These are phyloP conservation scores for Cercocebus atys DNA, from an alignment of 2,113 vertebrate species.

Conservation along the genomic window DNA sequence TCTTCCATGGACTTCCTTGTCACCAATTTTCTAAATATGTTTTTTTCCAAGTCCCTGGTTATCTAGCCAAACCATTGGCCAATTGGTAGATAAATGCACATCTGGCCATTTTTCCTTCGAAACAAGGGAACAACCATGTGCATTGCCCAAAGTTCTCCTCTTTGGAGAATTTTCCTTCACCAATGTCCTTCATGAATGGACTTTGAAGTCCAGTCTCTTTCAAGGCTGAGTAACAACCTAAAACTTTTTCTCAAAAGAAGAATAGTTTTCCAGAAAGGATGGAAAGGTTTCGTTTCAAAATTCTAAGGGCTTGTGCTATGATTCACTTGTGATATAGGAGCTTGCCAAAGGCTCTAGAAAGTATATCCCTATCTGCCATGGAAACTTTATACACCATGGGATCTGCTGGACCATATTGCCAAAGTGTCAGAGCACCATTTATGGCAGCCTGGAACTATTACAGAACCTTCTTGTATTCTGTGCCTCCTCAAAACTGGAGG, in stretches of 20 bases:
- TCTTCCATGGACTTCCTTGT: not conserved
- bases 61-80: not conserved
- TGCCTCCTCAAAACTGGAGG: not conserved
- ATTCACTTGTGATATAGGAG: not conserved
- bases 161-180: not conserved
- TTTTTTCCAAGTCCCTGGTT: not conserved
- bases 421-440: not conserved
- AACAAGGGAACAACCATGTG: not conserved
- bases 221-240: not conserved
- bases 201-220: not conserved
- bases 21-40: not conserved
- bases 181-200: not conserved
- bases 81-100: not conserved
- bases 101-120: not conserved
- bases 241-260: not conserved
- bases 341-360: not conserved
- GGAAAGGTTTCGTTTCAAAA: not conserved
- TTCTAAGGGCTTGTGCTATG: not conserved
- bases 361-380: not conserved
- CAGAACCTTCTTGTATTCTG: not conserved
- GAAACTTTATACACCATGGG: not conserved
- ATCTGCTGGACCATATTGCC: not conserved
- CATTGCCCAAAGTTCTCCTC: not conserved
- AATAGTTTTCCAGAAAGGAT: not conserved
- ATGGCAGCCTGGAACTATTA: not conserved